phyloP scores from a whole-genome alignment of 2,888 invertebrate genomes.

The Meganola albula region DNA sequence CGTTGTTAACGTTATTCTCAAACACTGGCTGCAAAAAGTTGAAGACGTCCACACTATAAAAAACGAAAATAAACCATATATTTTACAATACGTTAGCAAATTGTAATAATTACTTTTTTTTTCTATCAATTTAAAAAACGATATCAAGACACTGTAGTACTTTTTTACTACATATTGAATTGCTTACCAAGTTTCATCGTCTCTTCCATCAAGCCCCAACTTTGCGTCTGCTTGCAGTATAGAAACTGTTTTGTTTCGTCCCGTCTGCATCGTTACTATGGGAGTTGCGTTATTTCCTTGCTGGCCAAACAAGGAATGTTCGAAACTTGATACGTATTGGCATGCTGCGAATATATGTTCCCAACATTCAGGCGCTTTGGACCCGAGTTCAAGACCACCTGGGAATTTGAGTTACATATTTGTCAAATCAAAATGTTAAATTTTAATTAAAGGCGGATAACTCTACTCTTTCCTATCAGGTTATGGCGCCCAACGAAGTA shows the following conservation, averaged over 20 bases:
- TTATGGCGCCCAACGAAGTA: conserved; percentile 2
- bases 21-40: conserved; percentile 86
- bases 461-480: too few species aligned
- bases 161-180: too few species aligned
- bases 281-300: conserved; percentile 83
- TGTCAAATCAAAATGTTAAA: too few species aligned
- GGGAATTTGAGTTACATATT: too few species aligned
- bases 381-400: conserved; percentile 92
- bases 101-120: too few species aligned
- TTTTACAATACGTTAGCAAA: too few species aligned
- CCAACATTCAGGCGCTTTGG: conserved; percentile 96
- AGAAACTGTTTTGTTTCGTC: conserved; percentile 78
- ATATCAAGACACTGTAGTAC: too few species aligned
- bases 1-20: conserved; percentile 78
- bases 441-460: too few species aligned
- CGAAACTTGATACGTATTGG: conserved; percentile 93
- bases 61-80: too few species aligned
- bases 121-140: too few species aligned
- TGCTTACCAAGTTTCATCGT: conserved; percentile 87
- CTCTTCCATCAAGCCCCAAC: conserved; percentile 69
- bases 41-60: conserved; percentile 87
- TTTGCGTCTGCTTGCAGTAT: conserved; percentile 79
- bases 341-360: conserved; percentile 96
- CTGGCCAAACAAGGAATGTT: conserved; percentile 92
- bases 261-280: conserved; percentile 81